Conservation (phyloP, 2,888 invertebrate species). For the Zaprionus bogoriensis region DNA sequence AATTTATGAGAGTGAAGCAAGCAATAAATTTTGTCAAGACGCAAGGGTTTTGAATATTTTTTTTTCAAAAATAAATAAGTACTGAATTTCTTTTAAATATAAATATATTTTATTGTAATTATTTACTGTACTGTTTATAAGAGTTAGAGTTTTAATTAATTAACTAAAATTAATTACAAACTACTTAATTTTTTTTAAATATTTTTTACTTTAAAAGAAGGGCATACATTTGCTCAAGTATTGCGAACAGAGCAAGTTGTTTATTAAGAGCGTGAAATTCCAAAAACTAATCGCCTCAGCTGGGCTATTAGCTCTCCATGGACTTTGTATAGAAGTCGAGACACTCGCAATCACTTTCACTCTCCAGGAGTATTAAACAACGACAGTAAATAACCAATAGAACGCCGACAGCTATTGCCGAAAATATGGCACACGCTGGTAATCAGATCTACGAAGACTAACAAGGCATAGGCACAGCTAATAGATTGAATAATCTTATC, state of each 20-base stretch:
- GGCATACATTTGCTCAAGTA: no score
- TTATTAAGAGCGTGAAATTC: background rate
- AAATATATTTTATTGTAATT: background rate
- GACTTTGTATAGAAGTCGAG: slow-evolving; percentile 7
- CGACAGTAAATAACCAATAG: slow-evolving; percentile 7
- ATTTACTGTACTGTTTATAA: background rate
- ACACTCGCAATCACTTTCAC: slow-evolving; percentile 29
- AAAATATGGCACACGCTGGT: background rate
- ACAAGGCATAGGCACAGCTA: slow-evolving; percentile 11
- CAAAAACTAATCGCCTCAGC: slow-evolving; percentile 2
- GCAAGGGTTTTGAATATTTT: background rate
- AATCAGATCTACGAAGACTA: slow-evolving; percentile 23
- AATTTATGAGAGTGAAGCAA: background rate
- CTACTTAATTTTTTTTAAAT: no score
- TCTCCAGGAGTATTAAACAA: background rate
- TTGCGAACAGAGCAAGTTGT: background rate
- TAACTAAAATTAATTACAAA: no score
- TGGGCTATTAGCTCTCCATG: background rate
- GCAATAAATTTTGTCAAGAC: background rate
- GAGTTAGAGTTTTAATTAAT: no score
- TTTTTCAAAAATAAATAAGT: background rate
- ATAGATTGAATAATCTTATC: slow-evolving; percentile 44
- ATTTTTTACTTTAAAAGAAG: no score
- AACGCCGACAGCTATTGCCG: slow-evolving; percentile 10
- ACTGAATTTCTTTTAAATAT: background rate